Evolutionary conservation across 2,113 vertebrate genomes (phyloP).

Genomic region (Echinops telfairi): DNA sequence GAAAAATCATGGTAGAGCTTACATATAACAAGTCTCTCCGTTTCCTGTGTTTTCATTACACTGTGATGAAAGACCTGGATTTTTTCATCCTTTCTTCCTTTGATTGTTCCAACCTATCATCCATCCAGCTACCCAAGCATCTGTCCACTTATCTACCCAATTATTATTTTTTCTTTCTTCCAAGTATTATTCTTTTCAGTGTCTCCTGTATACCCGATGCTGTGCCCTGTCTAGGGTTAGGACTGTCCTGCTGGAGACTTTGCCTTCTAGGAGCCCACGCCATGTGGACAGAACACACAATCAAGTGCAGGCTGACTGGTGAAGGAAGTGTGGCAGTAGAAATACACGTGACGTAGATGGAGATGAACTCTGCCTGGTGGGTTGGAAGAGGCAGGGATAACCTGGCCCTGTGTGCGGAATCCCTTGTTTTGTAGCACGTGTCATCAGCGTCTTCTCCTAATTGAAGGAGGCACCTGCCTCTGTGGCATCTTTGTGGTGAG

Average conservation of each 20-base stretch:
- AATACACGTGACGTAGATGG: not conserved
- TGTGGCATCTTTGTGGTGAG: conserved; percentile 85
- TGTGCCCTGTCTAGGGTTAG: not conserved
- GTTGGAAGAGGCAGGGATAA: not conserved
- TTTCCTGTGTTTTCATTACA: not conserved
- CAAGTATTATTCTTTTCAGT: too few relatives aligned
- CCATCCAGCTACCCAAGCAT: too few relatives aligned
- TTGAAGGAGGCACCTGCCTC: conserved; percentile 86
- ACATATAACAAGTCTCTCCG: conserved; percentile 20
- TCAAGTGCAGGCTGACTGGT: not conserved
- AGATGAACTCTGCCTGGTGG: not conserved
- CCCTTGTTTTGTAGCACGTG: conserved; percentile 64
- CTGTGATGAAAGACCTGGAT: conserved; percentile 14
- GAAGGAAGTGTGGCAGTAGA: not conserved
- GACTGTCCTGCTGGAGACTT: not conserved
- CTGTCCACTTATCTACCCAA: too few relatives aligned
- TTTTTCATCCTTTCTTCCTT: not conserved
- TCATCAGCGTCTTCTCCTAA: conserved; percentile 81
- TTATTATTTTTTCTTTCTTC: not conserved
- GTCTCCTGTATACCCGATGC: not conserved
- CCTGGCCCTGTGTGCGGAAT: conserved; percentile 24
- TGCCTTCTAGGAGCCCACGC: not conserved
- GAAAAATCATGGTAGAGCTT: not conserved
- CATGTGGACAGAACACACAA: not conserved
- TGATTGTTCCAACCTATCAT: too few relatives aligned